phyloP scores from a whole-genome alignment of 2,888 invertebrate genomes.

The Cosmia trapezina region DNA sequence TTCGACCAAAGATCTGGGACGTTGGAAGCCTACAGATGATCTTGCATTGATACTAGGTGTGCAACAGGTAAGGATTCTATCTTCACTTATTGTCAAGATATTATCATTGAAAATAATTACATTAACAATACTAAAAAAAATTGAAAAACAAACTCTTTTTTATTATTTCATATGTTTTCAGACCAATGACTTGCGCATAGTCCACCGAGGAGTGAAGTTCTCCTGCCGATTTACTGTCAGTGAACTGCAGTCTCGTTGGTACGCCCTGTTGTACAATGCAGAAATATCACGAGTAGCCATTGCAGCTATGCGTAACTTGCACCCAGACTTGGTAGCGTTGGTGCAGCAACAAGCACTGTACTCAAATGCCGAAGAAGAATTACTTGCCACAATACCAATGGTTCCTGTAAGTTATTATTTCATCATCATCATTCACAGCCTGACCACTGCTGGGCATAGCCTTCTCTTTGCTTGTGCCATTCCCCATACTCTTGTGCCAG shows the following conservation, averaged over 20 bases:
- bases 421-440: too few species aligned
- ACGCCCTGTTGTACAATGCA: slow-evolving; percentile 98
- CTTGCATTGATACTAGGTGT: slow-evolving; percentile 97
- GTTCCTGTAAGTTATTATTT: slow-evolving; percentile 70
- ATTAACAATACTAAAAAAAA: background rate
- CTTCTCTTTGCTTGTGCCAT: background rate
- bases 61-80: slow-evolving; percentile 92
- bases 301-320: slow-evolving; percentile 97
- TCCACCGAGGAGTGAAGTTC: slow-evolving; percentile 98
- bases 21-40: slow-evolving; percentile 99
- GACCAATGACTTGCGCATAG: slow-evolving; percentile 94
- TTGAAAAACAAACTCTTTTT: background rate
- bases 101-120: background rate
- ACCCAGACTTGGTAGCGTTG: slow-evolving; percentile 96
- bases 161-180: slow-evolving; percentile 69
- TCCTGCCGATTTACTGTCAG: slow-evolving; percentile 98
- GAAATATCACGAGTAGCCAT: slow-evolving; percentile 97
- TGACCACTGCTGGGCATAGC: too few species aligned
- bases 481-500: background rate
- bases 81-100: background rate
- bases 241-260: slow-evolving; percentile 99
- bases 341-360: slow-evolving; percentile 97
- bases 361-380: slow-evolving; percentile 96
- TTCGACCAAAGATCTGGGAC: slow-evolving; percentile 95
- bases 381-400: slow-evolving; percentile 95